A percentile compares a stretch with the other conserved stretches of the same genome.
Conservation (phyloP, 2,797 vertebrate species). For the Calcarius lapponicus region DNA sequence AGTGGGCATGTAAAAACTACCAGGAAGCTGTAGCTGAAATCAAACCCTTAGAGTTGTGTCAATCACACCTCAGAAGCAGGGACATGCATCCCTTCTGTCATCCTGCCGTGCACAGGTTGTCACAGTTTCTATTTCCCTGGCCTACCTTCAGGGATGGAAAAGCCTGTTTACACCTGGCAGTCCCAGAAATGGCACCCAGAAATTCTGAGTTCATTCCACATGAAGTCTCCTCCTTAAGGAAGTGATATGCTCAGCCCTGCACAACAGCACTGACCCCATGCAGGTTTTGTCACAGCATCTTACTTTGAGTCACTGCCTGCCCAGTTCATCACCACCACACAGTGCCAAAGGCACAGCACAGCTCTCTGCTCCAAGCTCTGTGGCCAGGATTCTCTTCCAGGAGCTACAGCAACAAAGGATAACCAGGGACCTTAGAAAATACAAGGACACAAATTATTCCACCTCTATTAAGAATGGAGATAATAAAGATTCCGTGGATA, state of each 20-base stretch:
- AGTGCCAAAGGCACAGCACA: neutral
- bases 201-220: neutral
- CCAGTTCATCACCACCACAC: neutral
- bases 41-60: neutral
- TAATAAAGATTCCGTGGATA: neutral
- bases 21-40: neutral
- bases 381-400: neutral
- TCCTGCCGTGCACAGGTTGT: neutral
- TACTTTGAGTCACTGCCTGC: neutral
- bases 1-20: neutral
- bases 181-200: neutral
- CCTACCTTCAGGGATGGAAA: accelerated
- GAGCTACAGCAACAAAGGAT: neutral
- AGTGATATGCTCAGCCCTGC: neutral
- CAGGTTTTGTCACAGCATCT: neutral
- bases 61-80: neutral
- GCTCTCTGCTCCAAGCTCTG: neutral
- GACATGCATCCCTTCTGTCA: neutral
- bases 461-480: neutral
- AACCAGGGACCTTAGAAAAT: neutral
- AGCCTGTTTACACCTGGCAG: neutral
- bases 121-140: neutral
- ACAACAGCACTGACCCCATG: neutral
- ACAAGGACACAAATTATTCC: neutral
- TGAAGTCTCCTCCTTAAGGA: neutral